Evolutionary conservation across 2,113 vertebrate species (phyloP).

Genomic region (Lipotes vexillifer): DNA sequence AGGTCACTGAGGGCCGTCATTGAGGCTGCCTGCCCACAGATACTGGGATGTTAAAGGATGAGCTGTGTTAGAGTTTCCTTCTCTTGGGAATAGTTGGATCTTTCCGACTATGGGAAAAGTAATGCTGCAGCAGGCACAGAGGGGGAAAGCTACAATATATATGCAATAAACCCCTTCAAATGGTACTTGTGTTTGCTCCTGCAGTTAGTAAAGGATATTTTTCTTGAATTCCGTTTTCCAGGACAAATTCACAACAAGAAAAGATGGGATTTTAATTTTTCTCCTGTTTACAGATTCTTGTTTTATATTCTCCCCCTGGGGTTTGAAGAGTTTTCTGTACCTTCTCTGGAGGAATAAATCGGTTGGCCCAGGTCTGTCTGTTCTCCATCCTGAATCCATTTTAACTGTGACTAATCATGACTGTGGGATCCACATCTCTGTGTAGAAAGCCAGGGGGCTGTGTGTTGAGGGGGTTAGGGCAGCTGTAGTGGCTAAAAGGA

Average conservation of each 20-base stretch:
- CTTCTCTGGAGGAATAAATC: not conserved
- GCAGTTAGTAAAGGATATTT: not conserved
- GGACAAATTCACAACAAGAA: not conserved
- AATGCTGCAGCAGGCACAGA: not conserved
- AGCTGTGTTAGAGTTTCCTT: accelerated
- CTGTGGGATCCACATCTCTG: too few relatives aligned
- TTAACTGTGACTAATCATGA: not conserved
- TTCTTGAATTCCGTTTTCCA: not conserved
- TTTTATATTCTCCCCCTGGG: not conserved
- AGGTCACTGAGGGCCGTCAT: not conserved
- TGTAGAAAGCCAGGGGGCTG: not conserved
- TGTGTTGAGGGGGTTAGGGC: not conserved
- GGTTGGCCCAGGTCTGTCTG: not conserved
- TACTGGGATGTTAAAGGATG: not conserved
- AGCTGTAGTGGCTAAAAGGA: not conserved
- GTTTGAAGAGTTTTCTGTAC: not conserved
- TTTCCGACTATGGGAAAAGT: not conserved
- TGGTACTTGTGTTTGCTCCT: not conserved
- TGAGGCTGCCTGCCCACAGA: too few relatives aligned
- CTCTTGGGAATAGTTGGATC: not conserved
- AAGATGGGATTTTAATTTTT: not conserved
- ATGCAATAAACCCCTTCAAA: not conserved
- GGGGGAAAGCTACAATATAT: not conserved
- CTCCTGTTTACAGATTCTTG: not conserved
- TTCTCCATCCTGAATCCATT: not conserved